Base-by-base conservation (phyloP, 2,113 vertebrate genomes). In the Myotis lucifugus region DNA sequence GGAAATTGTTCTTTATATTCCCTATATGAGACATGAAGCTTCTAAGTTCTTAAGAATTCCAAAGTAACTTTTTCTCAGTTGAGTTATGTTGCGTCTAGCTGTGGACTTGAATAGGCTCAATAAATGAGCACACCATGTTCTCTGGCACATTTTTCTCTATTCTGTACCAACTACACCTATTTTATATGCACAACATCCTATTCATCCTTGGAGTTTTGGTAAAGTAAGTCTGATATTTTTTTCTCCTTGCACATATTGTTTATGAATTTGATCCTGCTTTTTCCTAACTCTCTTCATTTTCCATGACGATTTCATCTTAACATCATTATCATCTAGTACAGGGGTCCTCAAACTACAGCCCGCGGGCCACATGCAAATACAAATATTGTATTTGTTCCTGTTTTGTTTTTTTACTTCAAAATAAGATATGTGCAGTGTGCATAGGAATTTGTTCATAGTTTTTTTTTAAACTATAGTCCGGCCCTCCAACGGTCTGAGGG, bases 51-150 rank as follows among this genome's bases (percentile, higher is more conserved):
- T 77, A 3, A 94, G 59, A 87, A 85, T 92, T 90, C 46, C 23
- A n/a, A 56, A 78, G 77, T 88, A 88, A 90, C 37, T 29, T 88
- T 94, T 95, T 93, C 74, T 93, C 70, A 87, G 12, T 78, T 94
- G 67, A 85, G 19, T 61, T 82, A 5, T 73, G 11, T 91, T 91
- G 46, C 29, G 91, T 85, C 86, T 88, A 74, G 37, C n/a, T 76
- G 9, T 90, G 29, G 73, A 56, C 12, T 83, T 64, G 37, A 64
- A 69, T 12, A 91, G 67, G 17, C 56, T 93, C 91, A 79, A 29
- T 86, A 88, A 89, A 76, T 52, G 37, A 70, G 79, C 48, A 84
- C 19, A 61, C 3, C 29, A 15, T 79, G 19, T 67, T 46, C 87
- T 50, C 52, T 88, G 77, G 42, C 23, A 66, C 25, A 23, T 54